Evolutionary conservation across 2,888 invertebrate genomes (phyloP).

Genomic region (Cantharis rufa): DNA sequence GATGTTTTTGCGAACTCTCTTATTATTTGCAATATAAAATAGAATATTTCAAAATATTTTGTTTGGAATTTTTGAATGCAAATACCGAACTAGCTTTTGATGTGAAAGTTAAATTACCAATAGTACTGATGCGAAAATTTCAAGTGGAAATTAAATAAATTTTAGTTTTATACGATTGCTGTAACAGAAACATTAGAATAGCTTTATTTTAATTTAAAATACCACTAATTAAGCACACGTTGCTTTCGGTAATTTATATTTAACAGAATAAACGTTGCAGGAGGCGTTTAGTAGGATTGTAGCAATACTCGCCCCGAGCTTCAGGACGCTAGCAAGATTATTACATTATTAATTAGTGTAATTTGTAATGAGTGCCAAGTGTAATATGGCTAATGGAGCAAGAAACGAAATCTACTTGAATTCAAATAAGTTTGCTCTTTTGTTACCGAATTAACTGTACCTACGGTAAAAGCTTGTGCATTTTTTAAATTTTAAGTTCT

Average conservation of each 20-base stretch:
- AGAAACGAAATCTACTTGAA: background rate
- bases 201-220: slow-evolving; percentile 5
- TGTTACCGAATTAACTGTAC: background rate
- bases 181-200: background rate
- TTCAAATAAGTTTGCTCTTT: background rate
- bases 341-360: slow-evolving; percentile 42
- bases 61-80: background rate
- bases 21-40: too few relatives aligned
- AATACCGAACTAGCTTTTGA: background rate
- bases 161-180: background rate
- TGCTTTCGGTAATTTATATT: slow-evolving; percentile 14
- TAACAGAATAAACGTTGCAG: slow-evolving; percentile 13
- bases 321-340: slow-evolving; percentile 40
- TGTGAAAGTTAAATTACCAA: background rate
- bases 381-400: slow-evolving; percentile 18
- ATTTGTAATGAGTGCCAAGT: slow-evolving; percentile 36
- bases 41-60: too few relatives aligned
- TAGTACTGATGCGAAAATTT: background rate
- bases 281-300: slow-evolving; percentile 14
- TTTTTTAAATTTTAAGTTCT: background rate
- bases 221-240: slow-evolving; percentile 17
- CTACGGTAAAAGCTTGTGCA: background rate
- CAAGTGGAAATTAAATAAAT: background rate
- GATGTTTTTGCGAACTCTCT: background rate
- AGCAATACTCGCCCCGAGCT: slow-evolving; percentile 19